Conservation (phyloP, 1,140 invertebrate genomes). For the Mamestra configurata region DNA sequence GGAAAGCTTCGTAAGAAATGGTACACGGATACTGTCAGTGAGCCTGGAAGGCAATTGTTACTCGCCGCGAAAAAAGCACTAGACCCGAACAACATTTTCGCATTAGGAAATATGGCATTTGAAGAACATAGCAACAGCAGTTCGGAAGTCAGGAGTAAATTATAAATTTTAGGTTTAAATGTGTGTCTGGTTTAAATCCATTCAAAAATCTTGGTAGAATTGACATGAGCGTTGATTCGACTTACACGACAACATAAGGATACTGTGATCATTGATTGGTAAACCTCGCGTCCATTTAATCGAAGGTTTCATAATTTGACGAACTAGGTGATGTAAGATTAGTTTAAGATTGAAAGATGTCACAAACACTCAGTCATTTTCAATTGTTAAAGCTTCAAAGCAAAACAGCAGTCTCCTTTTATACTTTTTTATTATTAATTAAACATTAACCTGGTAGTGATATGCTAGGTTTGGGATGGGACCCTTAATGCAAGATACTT, state of each 20-base stretch:
- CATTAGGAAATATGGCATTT: slow-evolving; percentile 92
- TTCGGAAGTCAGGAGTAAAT: slow-evolving; percentile 72
- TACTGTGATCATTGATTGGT: background rate
- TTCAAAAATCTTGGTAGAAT: slow-evolving; percentile 1
- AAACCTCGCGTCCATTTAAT: background rate
- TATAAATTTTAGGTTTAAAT: slow-evolving; percentile 59
- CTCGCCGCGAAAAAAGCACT: slow-evolving; percentile 94
- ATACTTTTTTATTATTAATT: background rate
- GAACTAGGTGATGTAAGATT: background rate
- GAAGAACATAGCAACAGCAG: slow-evolving; percentile 58
- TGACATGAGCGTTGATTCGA: no score
- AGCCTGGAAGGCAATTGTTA: slow-evolving; percentile 92
- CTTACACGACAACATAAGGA: no score
- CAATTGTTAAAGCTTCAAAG: background rate
- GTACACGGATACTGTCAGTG: slow-evolving; percentile 93
- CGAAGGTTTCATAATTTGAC: no score
- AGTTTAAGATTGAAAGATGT: background rate
- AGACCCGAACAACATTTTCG: slow-evolving; percentile 98
- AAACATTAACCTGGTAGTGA: no score
- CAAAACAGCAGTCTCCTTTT: background rate
- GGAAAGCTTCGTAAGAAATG: slow-evolving; percentile 97
- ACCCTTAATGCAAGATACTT: no score
- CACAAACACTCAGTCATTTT: background rate
- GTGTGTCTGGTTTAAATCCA: background rate
- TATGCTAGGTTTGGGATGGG: background rate